Evolutionary conservation across 1,140 invertebrate genomes (phyloP).

Genomic region (Dysdera silvatica): DNA sequence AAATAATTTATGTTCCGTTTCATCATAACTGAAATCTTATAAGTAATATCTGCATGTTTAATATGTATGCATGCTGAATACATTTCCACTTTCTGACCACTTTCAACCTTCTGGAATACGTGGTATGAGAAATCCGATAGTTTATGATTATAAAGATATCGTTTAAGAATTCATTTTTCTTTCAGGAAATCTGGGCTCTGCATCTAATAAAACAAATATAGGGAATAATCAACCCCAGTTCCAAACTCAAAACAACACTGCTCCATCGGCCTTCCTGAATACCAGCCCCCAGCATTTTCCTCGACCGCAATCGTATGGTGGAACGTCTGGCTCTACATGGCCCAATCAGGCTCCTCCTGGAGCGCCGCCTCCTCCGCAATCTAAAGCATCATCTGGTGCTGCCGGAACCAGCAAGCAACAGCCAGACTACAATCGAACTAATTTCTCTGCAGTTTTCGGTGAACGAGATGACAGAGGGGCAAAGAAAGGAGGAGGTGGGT

Average conservation of each 20-base stretch:
- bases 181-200: too few species aligned
- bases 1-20: background rate
- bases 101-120: background rate
- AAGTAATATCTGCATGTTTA: background rate
- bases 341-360: background rate
- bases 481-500: slow-evolving; percentile 40
- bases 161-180: too few species aligned
- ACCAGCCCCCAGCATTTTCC: slow-evolving; percentile 26
- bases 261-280: background rate
- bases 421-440: slow-evolving; percentile 55
- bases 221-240: background rate
- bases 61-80: too few species aligned
- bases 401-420: too few species aligned
- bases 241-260: too few species aligned
- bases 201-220: slow-evolving; percentile 1
- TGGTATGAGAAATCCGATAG: too few species aligned
- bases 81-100: background rate
- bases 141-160: too few species aligned
- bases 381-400: slow-evolving; percentile 11
- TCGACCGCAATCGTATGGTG: slow-evolving; percentile 26
- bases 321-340: slow-evolving; percentile 16
- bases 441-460: slow-evolving; percentile 55
- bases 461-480: slow-evolving; percentile 36
- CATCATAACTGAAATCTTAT: background rate
- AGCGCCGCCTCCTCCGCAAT: background rate